Conservation (phyloP, 2,113 vertebrate species). For the Leucosticte australis region DNA sequence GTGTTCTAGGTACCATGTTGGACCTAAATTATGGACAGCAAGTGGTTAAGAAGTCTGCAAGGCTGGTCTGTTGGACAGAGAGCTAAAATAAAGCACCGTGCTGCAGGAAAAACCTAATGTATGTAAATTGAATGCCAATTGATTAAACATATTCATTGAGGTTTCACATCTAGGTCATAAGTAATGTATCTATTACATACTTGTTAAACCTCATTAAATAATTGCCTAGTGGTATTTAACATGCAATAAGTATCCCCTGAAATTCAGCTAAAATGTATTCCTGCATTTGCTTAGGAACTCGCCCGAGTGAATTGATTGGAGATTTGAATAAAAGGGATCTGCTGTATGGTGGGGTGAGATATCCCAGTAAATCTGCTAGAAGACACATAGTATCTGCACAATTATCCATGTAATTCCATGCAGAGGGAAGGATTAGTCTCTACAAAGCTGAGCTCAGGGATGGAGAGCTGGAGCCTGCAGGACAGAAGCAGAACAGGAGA, state of each 20-base stretch:
- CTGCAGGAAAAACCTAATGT: conserved; percentile 46
- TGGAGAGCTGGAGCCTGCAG: neutral
- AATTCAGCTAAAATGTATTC: conserved; percentile 49
- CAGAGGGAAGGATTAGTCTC: conserved; percentile 5
- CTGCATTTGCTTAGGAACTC: conserved; percentile 55
- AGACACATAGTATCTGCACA: neutral
- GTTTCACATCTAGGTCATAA: conserved; percentile 44
- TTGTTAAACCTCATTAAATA: conserved; percentile 67
- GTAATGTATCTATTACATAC: conserved; percentile 56
- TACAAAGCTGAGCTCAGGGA: neutral
- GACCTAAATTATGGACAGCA: neutral
- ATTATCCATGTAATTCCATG: neutral
- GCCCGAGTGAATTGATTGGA: neutral
- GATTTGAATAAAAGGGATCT: neutral
- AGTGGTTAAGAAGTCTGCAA: neutral
- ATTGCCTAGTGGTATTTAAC: conserved; percentile 72
- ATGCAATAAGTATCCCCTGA: conserved; percentile 41
- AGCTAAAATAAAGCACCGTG: neutral
- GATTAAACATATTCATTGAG: conserved; percentile 67
- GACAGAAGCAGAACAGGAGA: neutral
- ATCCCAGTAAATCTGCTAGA: neutral
- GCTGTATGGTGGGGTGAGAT: neutral
- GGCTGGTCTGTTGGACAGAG: neutral
- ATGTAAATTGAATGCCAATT: conserved; percentile 66
- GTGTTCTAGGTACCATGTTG: neutral